Percentiles rank a stretch among this genome's conserved stretches.
phyloP scores from a whole-genome alignment of 2,797 vertebrate genomes.

The Diglossa cyanea region DNA sequence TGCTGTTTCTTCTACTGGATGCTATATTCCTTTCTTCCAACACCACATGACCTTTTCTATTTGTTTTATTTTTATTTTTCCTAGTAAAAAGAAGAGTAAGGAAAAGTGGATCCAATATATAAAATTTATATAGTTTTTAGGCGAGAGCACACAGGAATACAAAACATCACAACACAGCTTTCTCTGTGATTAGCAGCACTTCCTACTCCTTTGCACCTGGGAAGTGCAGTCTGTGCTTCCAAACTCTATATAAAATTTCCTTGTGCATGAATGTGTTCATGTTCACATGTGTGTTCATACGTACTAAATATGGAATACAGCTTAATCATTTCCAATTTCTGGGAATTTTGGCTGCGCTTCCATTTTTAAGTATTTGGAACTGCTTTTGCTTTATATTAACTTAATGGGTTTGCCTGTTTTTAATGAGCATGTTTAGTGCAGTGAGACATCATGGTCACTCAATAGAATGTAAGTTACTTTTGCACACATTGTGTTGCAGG shows the following conservation, averaged over 20 bases:
- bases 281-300: not conserved
- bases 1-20: not conserved
- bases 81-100: not conserved
- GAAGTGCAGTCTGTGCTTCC: not conserved
- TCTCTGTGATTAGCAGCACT: not conserved
- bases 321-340: constrained; percentile 4
- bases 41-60: not conserved
- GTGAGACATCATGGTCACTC: constrained; percentile 3
- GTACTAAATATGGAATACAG: not conserved
- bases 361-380: constrained; percentile 10
- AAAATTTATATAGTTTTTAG: not conserved
- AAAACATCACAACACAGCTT: not conserved
- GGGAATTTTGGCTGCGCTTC: constrained; percentile 28
- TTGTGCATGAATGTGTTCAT: not conserved
- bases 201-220: not conserved
- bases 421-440: constrained; percentile 29
- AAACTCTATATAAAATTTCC: not conserved
- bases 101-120: not conserved
- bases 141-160: not conserved
- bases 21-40: not conserved
- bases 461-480: constrained; percentile 6
- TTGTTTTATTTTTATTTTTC: not conserved
- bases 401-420: constrained; percentile 31
- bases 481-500: not conserved
- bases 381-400: not conserved